phyloP scores from a whole-genome alignment of 1,140 invertebrate genomes.

The Anthonomus grandis region DNA sequence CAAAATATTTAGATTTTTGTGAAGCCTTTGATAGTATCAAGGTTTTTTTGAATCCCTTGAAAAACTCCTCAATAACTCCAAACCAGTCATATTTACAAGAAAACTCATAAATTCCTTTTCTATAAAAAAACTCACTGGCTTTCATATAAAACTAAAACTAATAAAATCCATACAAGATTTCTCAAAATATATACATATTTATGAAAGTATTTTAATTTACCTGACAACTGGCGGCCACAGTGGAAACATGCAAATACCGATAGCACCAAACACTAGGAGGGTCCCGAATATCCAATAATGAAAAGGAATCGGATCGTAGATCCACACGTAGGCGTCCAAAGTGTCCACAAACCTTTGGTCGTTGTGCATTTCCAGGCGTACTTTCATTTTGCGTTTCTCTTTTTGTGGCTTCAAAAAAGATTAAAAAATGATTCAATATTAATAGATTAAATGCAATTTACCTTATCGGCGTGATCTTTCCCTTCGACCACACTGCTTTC shows the following conservation, averaged over 20 bases:
- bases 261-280: constrained; percentile 86
- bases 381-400: constrained; percentile 65
- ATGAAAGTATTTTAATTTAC: constrained; percentile 49
- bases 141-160: no score
- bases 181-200: no score
- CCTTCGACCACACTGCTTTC: constrained; percentile 47
- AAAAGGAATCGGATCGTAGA: constrained; percentile 96
- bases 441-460: constrained; percentile 11
- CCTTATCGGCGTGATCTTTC: constrained; percentile 24
- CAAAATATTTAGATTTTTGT: no score
- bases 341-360: constrained; percentile 92
- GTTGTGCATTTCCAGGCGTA: constrained; percentile 92
- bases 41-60: no score
- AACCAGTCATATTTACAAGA: no score
- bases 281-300: constrained; percentile 95
- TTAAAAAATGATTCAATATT: not conserved
- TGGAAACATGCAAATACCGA: constrained; percentile 96
- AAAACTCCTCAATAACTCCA: no score
- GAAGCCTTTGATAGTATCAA: no score
- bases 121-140: no score
- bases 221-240: constrained; percentile 93
- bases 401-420: constrained; percentile 49
- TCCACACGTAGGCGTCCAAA: constrained; percentile 97
- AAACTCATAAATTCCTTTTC: no score
- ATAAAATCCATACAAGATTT: no score